Evolutionary conservation across 2,888 invertebrate genomes (phyloP).

Genomic region (Junonia oenone): DNA sequence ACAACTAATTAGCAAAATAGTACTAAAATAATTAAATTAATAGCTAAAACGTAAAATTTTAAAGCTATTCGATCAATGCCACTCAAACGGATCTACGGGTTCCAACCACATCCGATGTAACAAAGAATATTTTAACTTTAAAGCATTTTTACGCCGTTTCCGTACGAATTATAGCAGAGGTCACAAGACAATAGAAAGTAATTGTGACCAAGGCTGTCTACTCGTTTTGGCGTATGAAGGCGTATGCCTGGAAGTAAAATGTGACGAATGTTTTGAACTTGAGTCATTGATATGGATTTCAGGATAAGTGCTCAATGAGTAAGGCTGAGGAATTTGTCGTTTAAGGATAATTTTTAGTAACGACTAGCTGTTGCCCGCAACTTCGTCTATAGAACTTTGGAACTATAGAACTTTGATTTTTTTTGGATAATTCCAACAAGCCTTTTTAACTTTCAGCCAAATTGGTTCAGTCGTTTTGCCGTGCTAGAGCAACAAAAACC

Average conservation of each 20-base stretch:
- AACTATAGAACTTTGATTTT: no score
- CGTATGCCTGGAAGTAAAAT: neutral
- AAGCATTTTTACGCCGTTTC: slow-evolving; percentile 16
- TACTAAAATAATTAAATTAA: neutral
- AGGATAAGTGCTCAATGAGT: no score
- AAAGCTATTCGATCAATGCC: neutral
- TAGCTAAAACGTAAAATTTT: neutral
- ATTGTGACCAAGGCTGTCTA: slow-evolving; percentile 16
- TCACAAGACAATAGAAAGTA: slow-evolving; percentile 16
- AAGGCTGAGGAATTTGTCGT: no score
- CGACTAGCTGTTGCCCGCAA: no score
- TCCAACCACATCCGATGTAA: slow-evolving; percentile 22
- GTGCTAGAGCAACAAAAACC: no score
- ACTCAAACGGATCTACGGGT: slow-evolving; percentile 10
- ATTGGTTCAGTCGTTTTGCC: no score
- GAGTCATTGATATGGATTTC: neutral
- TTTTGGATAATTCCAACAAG: no score
- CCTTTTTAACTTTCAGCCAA: no score
- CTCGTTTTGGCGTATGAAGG: neutral
- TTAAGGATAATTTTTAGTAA: no score
- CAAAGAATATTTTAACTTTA: slow-evolving; percentile 25
- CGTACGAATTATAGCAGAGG: slow-evolving; percentile 12
- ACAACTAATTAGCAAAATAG: no score
- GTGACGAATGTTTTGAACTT: neutral
- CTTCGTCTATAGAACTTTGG: no score